These are phyloP conservation scores for Falco cherrug DNA, from an alignment of 2,797 vertebrate species.

Conservation along the genomic window DNA sequence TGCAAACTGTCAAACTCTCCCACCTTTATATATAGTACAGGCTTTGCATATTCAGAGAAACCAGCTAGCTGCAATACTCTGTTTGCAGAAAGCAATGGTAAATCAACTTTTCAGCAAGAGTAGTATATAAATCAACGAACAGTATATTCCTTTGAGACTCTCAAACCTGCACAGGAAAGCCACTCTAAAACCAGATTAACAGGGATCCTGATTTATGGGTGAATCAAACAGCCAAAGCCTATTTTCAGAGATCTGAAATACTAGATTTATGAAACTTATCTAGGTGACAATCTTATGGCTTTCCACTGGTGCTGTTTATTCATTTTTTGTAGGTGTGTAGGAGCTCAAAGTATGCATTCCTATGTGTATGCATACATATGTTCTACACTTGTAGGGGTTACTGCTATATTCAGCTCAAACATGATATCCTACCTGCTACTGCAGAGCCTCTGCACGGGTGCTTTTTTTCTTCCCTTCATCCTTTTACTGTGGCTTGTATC, in stretches of 20 bases:
- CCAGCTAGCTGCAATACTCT: neutral
- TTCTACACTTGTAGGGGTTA: neutral
- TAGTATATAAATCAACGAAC: constrained; percentile 5
- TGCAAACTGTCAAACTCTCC: neutral
- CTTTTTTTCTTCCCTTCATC: neutral
- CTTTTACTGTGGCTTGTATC: neutral
- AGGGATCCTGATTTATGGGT: neutral
- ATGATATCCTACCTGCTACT: neutral
- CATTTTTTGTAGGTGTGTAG: neutral
- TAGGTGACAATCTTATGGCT: neutral
- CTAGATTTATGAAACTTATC: neutral
- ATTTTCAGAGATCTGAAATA: constrained; percentile 2
- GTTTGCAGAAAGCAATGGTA: constrained; percentile 27
- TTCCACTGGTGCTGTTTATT: constrained; percentile 5
- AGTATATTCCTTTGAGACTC: constrained; percentile 56
- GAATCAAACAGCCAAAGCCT: constrained; percentile 16
- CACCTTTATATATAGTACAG: neutral
- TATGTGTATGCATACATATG: neutral
- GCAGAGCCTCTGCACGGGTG: neutral
- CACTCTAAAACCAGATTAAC: constrained; percentile 42
- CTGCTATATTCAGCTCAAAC: neutral
- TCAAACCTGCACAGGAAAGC: constrained; percentile 7
- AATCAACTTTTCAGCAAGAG: neutral
- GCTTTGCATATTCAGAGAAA: constrained; percentile 35
- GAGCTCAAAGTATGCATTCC: neutral